Percentiles rank a stretch among this genome's conserved stretches.
Conservation (phyloP, 2,113 vertebrate genomes). For the Ptyas mucosa region DNA sequence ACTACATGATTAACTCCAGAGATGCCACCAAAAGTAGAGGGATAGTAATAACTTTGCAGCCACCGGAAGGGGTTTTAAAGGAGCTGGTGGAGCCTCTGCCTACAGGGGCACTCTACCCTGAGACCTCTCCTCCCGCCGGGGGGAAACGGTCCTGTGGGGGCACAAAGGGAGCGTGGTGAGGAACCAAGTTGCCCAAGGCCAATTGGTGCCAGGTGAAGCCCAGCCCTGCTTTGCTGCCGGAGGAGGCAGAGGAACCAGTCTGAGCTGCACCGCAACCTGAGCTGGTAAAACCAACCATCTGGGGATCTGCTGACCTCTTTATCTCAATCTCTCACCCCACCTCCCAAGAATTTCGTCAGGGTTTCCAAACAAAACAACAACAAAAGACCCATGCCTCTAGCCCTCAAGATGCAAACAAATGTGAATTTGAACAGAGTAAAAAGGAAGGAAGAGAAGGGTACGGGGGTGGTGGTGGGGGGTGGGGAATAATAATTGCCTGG, state of each 20-base stretch:
- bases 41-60: not conserved
- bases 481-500: not conserved
- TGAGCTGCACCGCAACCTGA: no score
- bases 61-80: not conserved
- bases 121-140: not conserved
- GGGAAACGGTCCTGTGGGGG: not conserved
- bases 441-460: no score
- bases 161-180: no score
- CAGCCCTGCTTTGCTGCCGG: not conserved
- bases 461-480: rapidly evolving
- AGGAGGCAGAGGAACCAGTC: not conserved
- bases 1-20: not conserved
- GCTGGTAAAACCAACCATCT: not conserved
- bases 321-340: not conserved
- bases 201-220: not conserved
- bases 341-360: not conserved
- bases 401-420: not conserved
- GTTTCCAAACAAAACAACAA: not conserved
- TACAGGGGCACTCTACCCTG: not conserved
- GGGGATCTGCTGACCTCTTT: no score
- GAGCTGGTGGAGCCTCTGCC: not conserved
- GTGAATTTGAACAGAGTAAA: not conserved
- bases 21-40: not conserved
- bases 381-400: not conserved
- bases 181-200: not conserved